Evolutionary conservation across 2,888 invertebrate genomes (phyloP), one percentile per base, ranked within the genome.

Genomic region (Drosophila mettleri): DNA sequence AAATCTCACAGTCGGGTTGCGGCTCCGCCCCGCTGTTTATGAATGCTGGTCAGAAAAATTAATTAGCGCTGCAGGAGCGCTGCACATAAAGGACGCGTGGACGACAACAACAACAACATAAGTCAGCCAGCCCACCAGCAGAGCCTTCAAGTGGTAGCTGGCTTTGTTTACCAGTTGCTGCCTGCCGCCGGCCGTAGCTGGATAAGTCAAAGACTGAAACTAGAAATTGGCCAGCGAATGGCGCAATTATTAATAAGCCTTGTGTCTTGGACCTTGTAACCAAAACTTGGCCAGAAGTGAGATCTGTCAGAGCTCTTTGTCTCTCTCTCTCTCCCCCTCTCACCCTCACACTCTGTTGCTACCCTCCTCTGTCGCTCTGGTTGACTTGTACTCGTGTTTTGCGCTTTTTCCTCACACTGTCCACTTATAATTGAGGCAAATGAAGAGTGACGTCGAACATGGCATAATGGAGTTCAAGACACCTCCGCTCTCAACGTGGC

Each of bases 391-490:
- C 18, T 38, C 34, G 53, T 66, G 46, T 45, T 36, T 43, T 61
- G 58, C 43, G 33, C 48, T 57, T 43, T 43, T 10, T 16, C 3
- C 20, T 4, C 22, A 18, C 24, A 18, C 41, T 27, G 2, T n/a
- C 46, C 63, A 63, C 72, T 72, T 73, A 71, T 89, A 88, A 88
- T 87, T 90, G 87, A 73, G 79, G 78, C 81, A 90, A 90, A 90
- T 90, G 72, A 90, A 87, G 90, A 90, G 77, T 89, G 90, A 90
- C 90, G 65, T 74, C 71, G 79, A 88, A 90, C 90, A 90, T 58
- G 68, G 79, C 70, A 80, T 87, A 90, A 90, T 89, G 86, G 89
- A 89, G 89, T 90, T 85, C 58, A 77, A 78, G 81, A 69, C 73
- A 88, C 82, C 84, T 74, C 55, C 78, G 68, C 51, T 68, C 62